Evolutionary conservation across 1,140 invertebrate species (phyloP).

Genomic region (Scaptomyza montana): DNA sequence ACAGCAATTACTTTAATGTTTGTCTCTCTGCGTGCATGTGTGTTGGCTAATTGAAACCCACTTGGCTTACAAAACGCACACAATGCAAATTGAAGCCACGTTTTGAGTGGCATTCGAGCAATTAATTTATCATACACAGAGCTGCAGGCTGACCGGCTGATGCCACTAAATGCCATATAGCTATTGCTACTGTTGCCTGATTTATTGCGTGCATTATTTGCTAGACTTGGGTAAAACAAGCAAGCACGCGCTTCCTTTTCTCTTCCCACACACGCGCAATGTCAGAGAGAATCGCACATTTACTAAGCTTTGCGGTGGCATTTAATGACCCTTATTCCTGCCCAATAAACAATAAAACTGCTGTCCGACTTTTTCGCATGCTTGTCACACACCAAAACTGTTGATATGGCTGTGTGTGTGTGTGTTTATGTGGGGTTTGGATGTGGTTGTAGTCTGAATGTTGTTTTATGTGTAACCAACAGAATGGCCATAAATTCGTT

Average conservation of each 20-base stretch:
- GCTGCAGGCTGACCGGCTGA: constrained; percentile 20
- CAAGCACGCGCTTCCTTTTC: too few species aligned
- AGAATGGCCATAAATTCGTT: constrained; percentile 35
- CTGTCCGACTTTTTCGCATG: constrained; percentile 60
- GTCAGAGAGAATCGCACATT: neutral
- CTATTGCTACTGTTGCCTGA: constrained; percentile 61
- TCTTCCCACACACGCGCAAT: constrained; percentile 9
- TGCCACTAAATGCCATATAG: constrained; percentile 60
- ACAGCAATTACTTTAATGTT: constrained; percentile 11
- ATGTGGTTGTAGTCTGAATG: constrained; percentile 5
- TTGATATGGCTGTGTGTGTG: constrained; percentile 13
- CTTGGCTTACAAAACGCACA: constrained; percentile 40
- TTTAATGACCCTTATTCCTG: constrained; percentile 56
- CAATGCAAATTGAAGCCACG: constrained; percentile 39
- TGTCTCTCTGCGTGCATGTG: constrained; percentile 1
- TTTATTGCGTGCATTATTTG: constrained; percentile 75
- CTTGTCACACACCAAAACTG: constrained; percentile 62
- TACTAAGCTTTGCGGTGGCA: constrained; percentile 9
- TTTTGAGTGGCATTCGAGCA: constrained; percentile 34
- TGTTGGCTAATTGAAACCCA: constrained; percentile 49
- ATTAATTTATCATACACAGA: constrained; percentile 76
- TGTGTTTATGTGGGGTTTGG: neutral
- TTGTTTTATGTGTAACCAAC: constrained; percentile 19
- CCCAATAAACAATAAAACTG: constrained; percentile 66
- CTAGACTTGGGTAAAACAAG: constrained; percentile 24